These are phyloP conservation scores for Notocelia uddmanniana DNA, from an alignment of 2,888 invertebrate species.

Conservation along the genomic window DNA sequence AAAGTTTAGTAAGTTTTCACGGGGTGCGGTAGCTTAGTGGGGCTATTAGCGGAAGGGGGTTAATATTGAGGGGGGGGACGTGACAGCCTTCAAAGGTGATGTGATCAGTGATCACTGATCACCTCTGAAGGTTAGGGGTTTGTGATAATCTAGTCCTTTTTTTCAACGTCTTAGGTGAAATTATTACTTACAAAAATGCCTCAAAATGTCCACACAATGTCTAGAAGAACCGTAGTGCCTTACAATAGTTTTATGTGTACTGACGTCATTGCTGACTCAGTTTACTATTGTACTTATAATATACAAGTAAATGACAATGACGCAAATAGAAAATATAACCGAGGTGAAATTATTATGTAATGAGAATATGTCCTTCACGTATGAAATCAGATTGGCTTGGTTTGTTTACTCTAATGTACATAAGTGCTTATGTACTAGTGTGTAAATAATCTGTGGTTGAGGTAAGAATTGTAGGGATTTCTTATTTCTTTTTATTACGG, in stretches of 20 bases:
- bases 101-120: no score
- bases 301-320: slow-evolving; percentile 35
- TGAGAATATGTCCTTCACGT: not conserved
- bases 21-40: no score
- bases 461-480: not conserved
- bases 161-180: not conserved
- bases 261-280: slow-evolving; percentile 61
- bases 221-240: slow-evolving; percentile 17
- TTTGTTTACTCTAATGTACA: not conserved
- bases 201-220: slow-evolving; percentile 13
- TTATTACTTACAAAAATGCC: not conserved
- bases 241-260: slow-evolving; percentile 42
- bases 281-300: slow-evolving; percentile 51
- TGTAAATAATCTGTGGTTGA: not conserved
- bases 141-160: no score
- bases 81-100: no score
- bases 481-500: no score
- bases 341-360: slow-evolving; percentile 24
- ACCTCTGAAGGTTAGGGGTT: no score
- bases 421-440: no score
- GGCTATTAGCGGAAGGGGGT: no score
- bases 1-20: no score
- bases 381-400: not conserved
- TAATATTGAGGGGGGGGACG: no score
- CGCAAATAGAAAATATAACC: slow-evolving; percentile 28